Percentiles rank a stretch among this genome's conserved stretches.
Conservation (phyloP, 2,113 vertebrate genomes). For the Phyllostomus discolor region DNA sequence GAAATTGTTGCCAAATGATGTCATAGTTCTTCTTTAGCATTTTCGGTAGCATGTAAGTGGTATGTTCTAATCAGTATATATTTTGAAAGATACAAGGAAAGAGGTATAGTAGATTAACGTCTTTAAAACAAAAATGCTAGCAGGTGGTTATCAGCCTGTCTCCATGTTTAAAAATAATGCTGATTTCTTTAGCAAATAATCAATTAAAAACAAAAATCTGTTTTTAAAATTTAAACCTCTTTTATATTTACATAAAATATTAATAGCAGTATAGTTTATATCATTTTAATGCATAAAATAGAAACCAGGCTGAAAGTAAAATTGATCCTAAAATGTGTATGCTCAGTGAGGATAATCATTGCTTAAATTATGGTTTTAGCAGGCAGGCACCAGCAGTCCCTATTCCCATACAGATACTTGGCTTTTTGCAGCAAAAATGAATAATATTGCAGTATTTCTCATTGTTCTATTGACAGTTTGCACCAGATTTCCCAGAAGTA, state of each 20-base stretch:
- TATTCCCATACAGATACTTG: not conserved
- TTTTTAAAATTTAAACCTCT: not conserved
- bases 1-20: not conserved
- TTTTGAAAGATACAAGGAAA: not conserved
- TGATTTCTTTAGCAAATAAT: not conserved
- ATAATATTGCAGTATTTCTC: not conserved
- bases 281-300: not conserved
- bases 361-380: not conserved
- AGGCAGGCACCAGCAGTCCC: not conserved
- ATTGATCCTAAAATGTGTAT: not conserved
- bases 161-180: not conserved
- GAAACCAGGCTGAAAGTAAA: slow-evolving; percentile 15
- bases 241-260: not conserved
- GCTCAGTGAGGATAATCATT: not conserved
- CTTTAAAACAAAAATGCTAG: not conserved
- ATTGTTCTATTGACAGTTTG: not conserved
- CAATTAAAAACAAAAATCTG: not conserved
- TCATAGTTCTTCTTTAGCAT: not conserved
- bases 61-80: not conserved
- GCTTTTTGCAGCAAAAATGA: not conserved
- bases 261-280: not conserved
- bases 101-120: not conserved
- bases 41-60: not conserved
- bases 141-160: not conserved
- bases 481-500: not conserved